Conservation (phyloP, 2,113 vertebrate species). For the Sphaerodactylus townsendi region DNA sequence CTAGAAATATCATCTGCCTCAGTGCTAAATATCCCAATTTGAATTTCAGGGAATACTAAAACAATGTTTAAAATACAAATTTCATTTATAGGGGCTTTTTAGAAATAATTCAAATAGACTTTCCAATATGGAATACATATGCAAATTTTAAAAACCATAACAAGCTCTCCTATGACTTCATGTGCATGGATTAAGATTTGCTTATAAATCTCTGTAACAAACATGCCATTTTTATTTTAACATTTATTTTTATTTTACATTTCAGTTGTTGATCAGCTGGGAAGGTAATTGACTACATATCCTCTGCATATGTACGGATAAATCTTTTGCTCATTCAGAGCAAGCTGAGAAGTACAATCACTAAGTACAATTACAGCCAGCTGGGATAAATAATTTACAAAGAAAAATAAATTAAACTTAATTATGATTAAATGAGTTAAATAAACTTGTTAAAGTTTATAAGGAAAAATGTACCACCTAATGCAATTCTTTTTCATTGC, state of each 20-base stretch:
- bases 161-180: neutral
- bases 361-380: neutral
- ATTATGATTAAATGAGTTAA: neutral
- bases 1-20: neutral
- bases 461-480: neutral
- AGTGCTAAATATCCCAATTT: neutral
- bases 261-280: neutral
- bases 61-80: accelerated
- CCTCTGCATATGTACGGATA: accelerated
- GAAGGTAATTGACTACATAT: neutral
- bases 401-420: neutral
- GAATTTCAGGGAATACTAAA: neutral
- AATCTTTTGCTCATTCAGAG: neutral
- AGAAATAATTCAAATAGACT: neutral
- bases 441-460: neutral
- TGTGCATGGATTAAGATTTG: neutral
- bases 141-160: neutral
- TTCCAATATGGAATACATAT: accelerated
- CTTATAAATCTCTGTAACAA: neutral
- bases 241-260: accelerated
- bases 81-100: accelerated
- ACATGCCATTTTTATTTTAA: neutral
- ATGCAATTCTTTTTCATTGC: accelerated
- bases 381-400: neutral
- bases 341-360: neutral